Conservation (phyloP, 2,888 invertebrate species). For the Rhamnusium bicolor region DNA sequence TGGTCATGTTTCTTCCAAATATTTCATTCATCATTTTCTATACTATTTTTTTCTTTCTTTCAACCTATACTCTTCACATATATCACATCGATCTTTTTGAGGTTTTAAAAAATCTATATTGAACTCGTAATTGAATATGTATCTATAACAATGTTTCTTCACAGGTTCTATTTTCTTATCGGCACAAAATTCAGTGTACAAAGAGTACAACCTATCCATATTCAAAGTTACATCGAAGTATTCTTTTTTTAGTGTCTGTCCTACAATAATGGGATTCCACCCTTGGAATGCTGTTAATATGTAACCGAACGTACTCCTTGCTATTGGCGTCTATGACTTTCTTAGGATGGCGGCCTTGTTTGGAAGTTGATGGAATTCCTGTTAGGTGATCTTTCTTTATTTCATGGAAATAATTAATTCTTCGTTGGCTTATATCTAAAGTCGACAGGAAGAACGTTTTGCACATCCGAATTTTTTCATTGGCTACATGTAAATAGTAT, state of each 20-base stretch:
- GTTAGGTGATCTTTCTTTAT: not conserved
- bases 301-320: not conserved
- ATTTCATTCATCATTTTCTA: too few relatives aligned
- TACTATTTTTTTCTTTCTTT: not conserved
- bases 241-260: not conserved
- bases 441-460: too few relatives aligned
- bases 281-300: not conserved
- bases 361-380: not conserved
- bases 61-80: not conserved
- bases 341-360: not conserved
- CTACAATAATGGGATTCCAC: too few relatives aligned
- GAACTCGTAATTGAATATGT: too few relatives aligned
- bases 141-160: too few relatives aligned
- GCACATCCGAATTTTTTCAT: not conserved
- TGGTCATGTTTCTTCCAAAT: not conserved
- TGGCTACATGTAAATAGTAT: not conserved
- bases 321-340: too few relatives aligned
- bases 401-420: not conserved
- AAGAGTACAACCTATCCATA: not conserved
- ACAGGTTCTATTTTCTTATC: not conserved
- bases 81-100: too few relatives aligned
- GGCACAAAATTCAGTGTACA: not conserved
- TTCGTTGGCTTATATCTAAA: not conserved
- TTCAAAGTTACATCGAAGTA: not conserved
- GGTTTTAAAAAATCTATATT: too few relatives aligned